A percentile compares a stretch with the other conserved stretches of the same genome.
Evolutionary conservation across 1,140 invertebrate genomes (phyloP).

Genomic region (Drosophila watanabei): DNA sequence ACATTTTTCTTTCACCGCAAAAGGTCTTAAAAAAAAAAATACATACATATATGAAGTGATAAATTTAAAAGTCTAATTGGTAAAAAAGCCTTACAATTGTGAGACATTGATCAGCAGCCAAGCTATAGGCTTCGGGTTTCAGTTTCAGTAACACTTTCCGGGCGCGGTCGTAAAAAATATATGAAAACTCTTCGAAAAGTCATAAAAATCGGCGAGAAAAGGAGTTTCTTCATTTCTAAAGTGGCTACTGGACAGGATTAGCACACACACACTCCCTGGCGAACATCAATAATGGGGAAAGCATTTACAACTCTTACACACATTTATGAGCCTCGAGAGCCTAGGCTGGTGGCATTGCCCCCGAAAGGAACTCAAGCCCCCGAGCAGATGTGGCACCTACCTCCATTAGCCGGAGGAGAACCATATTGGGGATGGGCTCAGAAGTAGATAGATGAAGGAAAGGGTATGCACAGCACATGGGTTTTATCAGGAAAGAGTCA

Average conservation of each 20-base stretch:
- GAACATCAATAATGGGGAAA: conserved; percentile 27
- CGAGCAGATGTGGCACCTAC: conserved; percentile 51
- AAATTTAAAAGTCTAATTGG: conserved; percentile 74
- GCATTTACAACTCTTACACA: conserved; percentile 48
- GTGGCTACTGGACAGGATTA: conserved; percentile 64
- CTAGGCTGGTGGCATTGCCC: conserved; percentile 4
- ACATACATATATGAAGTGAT: conserved; percentile 44
- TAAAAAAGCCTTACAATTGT: conserved; percentile 63
- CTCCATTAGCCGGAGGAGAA: conserved; percentile 56
- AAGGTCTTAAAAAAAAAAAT: conserved; percentile 35
- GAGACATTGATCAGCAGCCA: conserved; percentile 60
- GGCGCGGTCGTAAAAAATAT: conserved; percentile 38
- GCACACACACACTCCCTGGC: conserved; percentile 7
- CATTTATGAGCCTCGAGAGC: conserved; percentile 47
- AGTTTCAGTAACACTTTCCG: conserved; percentile 19
- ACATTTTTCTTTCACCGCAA: conserved; percentile 35
- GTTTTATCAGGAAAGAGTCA: conserved; percentile 1
- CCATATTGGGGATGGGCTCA: conserved; percentile 20
- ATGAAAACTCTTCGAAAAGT: conserved; percentile 43
- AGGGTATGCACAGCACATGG: conserved; percentile 14
- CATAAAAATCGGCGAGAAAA: conserved; percentile 56
- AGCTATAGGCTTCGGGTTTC: neutral
- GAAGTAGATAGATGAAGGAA: conserved; percentile 21
- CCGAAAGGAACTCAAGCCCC: conserved; percentile 20
- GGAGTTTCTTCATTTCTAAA: conserved; percentile 37